These are phyloP conservation scores for Augiades crinisus DNA, from an alignment of 2,888 invertebrate genomes.

Conservation along the genomic window DNA sequence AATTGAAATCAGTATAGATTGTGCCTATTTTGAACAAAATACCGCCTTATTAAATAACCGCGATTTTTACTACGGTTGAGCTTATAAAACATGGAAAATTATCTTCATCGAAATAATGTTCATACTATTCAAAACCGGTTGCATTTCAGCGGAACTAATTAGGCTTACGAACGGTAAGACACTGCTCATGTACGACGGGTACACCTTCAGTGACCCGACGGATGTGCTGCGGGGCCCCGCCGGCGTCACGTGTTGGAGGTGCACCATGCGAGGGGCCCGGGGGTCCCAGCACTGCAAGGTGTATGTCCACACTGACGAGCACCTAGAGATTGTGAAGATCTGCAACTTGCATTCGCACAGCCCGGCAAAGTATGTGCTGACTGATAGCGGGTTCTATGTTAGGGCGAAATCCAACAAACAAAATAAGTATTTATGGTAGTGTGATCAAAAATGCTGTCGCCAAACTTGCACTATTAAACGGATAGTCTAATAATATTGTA, in stretches of 20 bases:
- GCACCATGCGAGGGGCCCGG: slow-evolving; percentile 32
- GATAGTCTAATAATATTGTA: no score
- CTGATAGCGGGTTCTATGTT: slow-evolving; percentile 26
- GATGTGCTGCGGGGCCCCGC: slow-evolving; percentile 9
- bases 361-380: slow-evolving; percentile 29
- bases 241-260: slow-evolving; percentile 28
- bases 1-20: no score
- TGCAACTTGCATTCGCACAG: slow-evolving; percentile 33
- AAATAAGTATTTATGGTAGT: no score
- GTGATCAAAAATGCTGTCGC: no score
- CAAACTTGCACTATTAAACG: no score
- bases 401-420: no score
- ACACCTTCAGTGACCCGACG: slow-evolving; percentile 33
- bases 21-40: no score
- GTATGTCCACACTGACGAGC: slow-evolving; percentile 26
- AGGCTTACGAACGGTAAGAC: slow-evolving; percentile 24
- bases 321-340: slow-evolving; percentile 15
- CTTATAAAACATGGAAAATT: no score
- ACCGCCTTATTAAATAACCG: no score
- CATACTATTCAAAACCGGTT: no score
- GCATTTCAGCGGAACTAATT: slow-evolving; percentile 28
- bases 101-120: no score
- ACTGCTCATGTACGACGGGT: slow-evolving; percentile 32
- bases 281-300: slow-evolving; percentile 30
- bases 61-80: no score